Evolutionary conservation across 2,797 vertebrate species (phyloP), one percentile per base, ranked within the genome.

Genomic region (Serranus cabrilla): DNA sequence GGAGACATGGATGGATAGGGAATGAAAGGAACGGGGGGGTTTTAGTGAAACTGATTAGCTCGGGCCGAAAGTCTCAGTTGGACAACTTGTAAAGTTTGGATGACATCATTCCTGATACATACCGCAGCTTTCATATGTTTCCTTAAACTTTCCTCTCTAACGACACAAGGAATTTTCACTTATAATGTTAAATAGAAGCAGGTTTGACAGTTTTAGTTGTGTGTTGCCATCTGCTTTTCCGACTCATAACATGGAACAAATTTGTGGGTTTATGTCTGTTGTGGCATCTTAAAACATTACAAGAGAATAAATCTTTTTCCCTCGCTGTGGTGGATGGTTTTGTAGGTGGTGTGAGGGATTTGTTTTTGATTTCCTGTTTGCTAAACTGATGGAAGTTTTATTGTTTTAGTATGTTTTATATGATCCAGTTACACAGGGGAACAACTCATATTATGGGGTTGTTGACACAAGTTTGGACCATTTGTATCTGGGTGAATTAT

Each of bases 1-100:
- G 74, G 77, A 80, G 61, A 76, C 61, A 43, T 12, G 72, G 78
- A 83, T 65, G 74, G 78, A 84, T 52, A 16, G 63, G 59, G 60
- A 71, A 77, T 63, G 70, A 85, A 80, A 79, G 57, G 69, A 72
- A 78, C 2, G 51, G 59, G 71, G 76, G 81, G 58, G 77, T 92
- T 79, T 88, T 77, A 92, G 89, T 89, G 75, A 85, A 87, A 81
- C 64, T 65, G 79, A 81, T 82, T 56, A 76, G 39, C 67, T 65
- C 25, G 9, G 39, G 16, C 65, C 71, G 65, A 82, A 76, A 46
- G 49, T 52, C 12, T 68, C n/a, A 60, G 42, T 66, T 71, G 74
- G 66, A 80, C 76, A 72, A 59, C 23, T 62, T 57, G 54, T 62
- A 46, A 54, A 39, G 57, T 83, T 89, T 80, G 72, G 31, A 57